A percentile compares a stretch with the other conserved stretches of the same genome.
phyloP scores from a whole-genome alignment of 2,797 vertebrate species.

The Poecilia velifera region DNA sequence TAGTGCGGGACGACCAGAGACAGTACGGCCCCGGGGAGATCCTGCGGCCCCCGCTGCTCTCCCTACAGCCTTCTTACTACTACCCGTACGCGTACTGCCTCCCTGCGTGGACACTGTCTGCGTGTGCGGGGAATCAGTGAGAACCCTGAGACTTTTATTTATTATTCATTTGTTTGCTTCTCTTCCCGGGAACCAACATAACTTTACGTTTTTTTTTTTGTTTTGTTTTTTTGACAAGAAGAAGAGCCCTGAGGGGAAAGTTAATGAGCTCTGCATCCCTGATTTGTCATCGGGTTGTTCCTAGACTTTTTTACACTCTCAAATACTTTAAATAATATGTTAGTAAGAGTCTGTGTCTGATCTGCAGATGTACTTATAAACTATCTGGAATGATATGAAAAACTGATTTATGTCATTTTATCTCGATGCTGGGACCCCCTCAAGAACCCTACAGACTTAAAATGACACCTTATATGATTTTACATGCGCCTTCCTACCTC shows the following conservation, averaged over 20 bases:
- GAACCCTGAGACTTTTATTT: constrained; percentile 55
- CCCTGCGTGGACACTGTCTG: constrained; percentile 94
- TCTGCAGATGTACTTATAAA: constrained; percentile 34
- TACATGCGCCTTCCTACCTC: constrained; percentile 77
- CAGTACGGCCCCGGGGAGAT: constrained; percentile 96
- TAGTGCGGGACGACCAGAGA: constrained; percentile 98
- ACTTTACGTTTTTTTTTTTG: neutral
- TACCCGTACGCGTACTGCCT: constrained; percentile 97
- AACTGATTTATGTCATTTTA: constrained; percentile 36
- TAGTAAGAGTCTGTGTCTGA: constrained; percentile 10
- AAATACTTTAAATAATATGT: constrained; percentile 22
- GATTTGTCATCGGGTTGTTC: constrained; percentile 34
- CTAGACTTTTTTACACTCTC: constrained; percentile 16
- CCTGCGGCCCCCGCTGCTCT: constrained; percentile 88
- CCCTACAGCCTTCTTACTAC: constrained; percentile 90
- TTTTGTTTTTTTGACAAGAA: constrained; percentile 50
- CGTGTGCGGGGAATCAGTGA: constrained; percentile 87
- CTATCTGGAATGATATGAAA: constrained; percentile 41
- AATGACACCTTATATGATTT: constrained; percentile 65
- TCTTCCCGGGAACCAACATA: constrained; percentile 55
- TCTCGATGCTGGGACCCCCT: constrained; percentile 47
- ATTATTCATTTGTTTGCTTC: constrained; percentile 73
- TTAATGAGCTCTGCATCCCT: constrained; percentile 39
- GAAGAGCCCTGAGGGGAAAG: constrained; percentile 48
- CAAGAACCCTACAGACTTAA: constrained; percentile 59